Evolutionary conservation across 2,888 invertebrate genomes (phyloP), one percentile per base, ranked within the genome.

Genomic region (Craniophora ligustri): DNA sequence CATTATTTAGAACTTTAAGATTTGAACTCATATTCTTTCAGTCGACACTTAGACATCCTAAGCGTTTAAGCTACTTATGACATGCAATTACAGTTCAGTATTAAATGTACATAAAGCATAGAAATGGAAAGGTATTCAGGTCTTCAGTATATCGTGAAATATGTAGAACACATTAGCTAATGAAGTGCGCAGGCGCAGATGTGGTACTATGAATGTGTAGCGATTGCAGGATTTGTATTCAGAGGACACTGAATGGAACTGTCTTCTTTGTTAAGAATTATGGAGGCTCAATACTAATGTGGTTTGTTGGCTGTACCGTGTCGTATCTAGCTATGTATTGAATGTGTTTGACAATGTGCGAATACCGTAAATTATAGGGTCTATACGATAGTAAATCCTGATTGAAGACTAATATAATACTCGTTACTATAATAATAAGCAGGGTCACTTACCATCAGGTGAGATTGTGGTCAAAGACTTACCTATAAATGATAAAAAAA

Each of bases 131-230:
- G 7, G 36, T 28, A 58, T 45, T 38, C 35, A 51, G 19, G 15
- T 39, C 21, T 46, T 59, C 28, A 51, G 28, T 34, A 26, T 38
- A 41, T 18, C 11, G 44, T 64, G 40, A 64, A 67, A 48, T 61
- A 48, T 67, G 44, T 32, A 67, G 59, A 28, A 23, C 39, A 36
- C 15, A 51, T 58, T 49, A 32, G 23, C 21, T 11, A 63, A 67
- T 47, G 16, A 7, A 40, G 14, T 36, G 26, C 11, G 19, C 38
- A 18, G 8, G 2, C 11, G 11, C 62, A 60, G 61, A 47, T 47
- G 61, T 60, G 13, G 46, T 3, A 1, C 0, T 14, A 31, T 54
- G 34, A 59, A 51, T 47, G 31, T 14, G 18, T 44, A 54, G 35
- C 21, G 16, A 49, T 49, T 38, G 19, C 16, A 23, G 42, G 15